These are phyloP conservation scores for Catocala nupta DNA, from an alignment of 2,888 invertebrate species.

Conservation along the genomic window DNA sequence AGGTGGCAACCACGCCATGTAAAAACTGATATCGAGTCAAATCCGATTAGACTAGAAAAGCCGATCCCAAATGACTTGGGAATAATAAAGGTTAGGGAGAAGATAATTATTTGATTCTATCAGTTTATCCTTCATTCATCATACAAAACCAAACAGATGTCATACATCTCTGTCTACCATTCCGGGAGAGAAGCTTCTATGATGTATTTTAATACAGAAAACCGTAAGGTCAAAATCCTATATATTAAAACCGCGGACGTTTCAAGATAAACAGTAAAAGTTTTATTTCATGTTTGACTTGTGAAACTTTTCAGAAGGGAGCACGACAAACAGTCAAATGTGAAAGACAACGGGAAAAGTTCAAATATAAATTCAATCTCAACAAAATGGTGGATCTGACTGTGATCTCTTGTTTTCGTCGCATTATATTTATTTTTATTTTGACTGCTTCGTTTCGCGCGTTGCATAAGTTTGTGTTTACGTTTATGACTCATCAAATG, in stretches of 20 bases:
- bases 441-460: neutral
- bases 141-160: no score
- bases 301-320: conserved; percentile 14
- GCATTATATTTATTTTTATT: neutral
- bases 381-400: conserved; percentile 16
- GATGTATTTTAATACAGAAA: neutral
- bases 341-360: conserved; percentile 18
- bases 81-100: no score
- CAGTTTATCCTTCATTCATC: no score
- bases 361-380: conserved; percentile 23
- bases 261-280: conserved; percentile 34
- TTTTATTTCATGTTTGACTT: conserved; percentile 41
- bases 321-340: conserved; percentile 11
- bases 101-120: no score
- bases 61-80: no score
- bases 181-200: no score
- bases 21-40: no score
- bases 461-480: no score
- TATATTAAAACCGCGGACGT: conserved; percentile 21
- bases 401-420: conserved; percentile 7
- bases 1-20: no score
- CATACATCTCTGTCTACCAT: no score
- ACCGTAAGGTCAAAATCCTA: conserved; percentile 11
- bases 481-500: no score
- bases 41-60: no score